A percentile compares a stretch with the other conserved stretches of the same genome.
phyloP scores from a whole-genome alignment of 2,797 vertebrate genomes.

The Enteromius fasciolatus region DNA sequence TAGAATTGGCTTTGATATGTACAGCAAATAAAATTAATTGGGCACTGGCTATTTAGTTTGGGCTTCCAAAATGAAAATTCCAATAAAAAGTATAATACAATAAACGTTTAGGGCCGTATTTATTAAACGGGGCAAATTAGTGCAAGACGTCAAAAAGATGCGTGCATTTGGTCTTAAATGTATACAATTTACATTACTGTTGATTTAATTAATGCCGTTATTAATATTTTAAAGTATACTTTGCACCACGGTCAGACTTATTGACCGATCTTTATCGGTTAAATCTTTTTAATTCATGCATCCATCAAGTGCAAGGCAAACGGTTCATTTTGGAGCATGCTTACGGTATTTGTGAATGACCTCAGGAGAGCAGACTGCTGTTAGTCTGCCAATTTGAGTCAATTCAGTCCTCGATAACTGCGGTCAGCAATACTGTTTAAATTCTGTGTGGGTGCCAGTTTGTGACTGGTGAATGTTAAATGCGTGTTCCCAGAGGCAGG shows the following conservation, averaged over 20 bases:
- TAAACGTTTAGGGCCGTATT: not conserved
- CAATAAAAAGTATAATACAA: not conserved
- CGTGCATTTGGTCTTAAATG: not conserved
- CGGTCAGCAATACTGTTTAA: slow-evolving; percentile 39
- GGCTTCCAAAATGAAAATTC: not conserved
- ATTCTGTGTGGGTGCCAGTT: slow-evolving; percentile 25
- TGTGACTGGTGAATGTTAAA: slow-evolving; percentile 29
- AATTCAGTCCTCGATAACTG: slow-evolving; percentile 10
- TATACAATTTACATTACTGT: not conserved
- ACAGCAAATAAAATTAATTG: not conserved
- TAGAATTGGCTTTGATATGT: not conserved
- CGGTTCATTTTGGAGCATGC: slow-evolving; percentile 1
- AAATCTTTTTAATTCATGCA: not conserved
- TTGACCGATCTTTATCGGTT: not conserved
- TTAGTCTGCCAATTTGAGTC: slow-evolving; percentile 22
- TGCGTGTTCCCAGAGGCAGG: slow-evolving; percentile 32
- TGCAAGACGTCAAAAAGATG: not conserved
- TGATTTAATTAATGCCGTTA: not conserved
- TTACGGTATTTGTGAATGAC: slow-evolving; percentile 36
- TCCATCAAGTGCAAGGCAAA: not conserved
- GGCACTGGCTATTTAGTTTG: not conserved
- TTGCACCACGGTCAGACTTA: not conserved
- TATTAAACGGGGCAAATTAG: not conserved
- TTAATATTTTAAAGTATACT: not conserved
- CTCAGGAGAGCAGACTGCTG: slow-evolving; percentile 31